phyloP scores from a whole-genome alignment of 2,888 invertebrate species.

The Archaeoteleia sp. region DNA sequence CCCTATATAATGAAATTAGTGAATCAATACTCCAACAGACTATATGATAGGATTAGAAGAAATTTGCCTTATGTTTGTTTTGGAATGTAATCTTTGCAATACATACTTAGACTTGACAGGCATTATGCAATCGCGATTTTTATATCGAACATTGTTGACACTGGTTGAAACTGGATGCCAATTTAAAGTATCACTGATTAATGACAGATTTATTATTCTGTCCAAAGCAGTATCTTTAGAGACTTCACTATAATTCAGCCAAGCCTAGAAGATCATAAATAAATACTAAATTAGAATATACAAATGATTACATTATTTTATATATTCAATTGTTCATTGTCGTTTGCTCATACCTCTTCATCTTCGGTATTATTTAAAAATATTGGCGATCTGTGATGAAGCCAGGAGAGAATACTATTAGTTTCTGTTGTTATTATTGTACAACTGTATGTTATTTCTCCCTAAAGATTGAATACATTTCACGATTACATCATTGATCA shows the following conservation, averaged over 20 bases:
- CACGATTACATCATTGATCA: no score
- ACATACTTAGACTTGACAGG: constrained; percentile 67
- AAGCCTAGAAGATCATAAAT: constrained; percentile 75
- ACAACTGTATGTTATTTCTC: constrained; percentile 82
- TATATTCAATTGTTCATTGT: constrained; percentile 8
- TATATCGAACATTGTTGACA: constrained; percentile 85
- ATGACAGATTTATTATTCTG: constrained; percentile 73
- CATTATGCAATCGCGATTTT: constrained; percentile 79
- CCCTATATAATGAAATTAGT: constrained; percentile 58
- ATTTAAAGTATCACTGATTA: constrained; percentile 69
- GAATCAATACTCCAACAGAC: constrained; percentile 56
- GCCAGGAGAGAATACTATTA: constrained; percentile 80
- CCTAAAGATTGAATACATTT: constrained; percentile 69
- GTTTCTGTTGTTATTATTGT: constrained; percentile 87
- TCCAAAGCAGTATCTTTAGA: constrained; percentile 76
- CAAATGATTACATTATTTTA: background rate
- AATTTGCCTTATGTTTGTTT: constrained; percentile 6
- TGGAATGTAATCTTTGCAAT: background rate
- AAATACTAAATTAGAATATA: constrained; percentile 9
- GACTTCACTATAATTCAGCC: constrained; percentile 80
- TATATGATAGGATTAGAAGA: constrained; percentile 46
- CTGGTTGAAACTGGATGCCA: constrained; percentile 84
- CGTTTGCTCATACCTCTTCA: constrained; percentile 77
- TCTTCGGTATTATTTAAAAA: constrained; percentile 82
- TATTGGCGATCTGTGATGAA: constrained; percentile 90